phyloP scores from a whole-genome alignment of 2,113 vertebrate genomes.

The Sander vitreus region DNA sequence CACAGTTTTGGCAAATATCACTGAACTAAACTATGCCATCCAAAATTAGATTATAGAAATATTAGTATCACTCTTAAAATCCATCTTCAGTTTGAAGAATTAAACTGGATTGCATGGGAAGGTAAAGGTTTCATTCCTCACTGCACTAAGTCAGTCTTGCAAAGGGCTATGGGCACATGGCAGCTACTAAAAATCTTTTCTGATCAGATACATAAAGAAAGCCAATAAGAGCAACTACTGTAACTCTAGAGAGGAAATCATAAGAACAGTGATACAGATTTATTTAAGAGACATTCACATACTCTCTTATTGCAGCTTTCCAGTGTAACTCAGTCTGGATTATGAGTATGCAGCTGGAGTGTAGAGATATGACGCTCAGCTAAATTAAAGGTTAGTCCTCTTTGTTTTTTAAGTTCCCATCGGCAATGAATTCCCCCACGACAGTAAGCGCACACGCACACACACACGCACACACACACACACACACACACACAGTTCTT shows the following conservation, averaged over 20 bases:
- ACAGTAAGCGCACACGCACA: no score
- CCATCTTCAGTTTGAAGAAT: background rate
- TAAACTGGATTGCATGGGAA: background rate
- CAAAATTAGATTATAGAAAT: background rate
- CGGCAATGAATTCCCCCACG: slow-evolving; percentile 17
- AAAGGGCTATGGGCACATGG: background rate
- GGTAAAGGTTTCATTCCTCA: background rate
- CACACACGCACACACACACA: no score
- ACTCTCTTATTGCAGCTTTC: background rate
- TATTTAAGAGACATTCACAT: background rate
- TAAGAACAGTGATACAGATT: background rate
- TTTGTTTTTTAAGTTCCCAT: slow-evolving; percentile 52
- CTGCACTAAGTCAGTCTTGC: background rate
- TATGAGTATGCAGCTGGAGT: slow-evolving; percentile 14
- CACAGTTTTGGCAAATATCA: background rate
- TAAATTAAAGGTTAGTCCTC: slow-evolving; percentile 46
- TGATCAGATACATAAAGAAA: background rate
- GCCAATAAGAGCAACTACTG: background rate
- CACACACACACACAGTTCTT: background rate
- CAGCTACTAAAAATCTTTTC: background rate
- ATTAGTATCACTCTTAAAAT: background rate
- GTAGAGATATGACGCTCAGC: background rate
- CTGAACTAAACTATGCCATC: background rate
- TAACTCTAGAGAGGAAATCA: background rate
- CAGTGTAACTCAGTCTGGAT: background rate